Base-by-base conservation (phyloP, 53 echinoderm and acorn worm genomes). In the Mesocentrotus franciscanus region DNA sequence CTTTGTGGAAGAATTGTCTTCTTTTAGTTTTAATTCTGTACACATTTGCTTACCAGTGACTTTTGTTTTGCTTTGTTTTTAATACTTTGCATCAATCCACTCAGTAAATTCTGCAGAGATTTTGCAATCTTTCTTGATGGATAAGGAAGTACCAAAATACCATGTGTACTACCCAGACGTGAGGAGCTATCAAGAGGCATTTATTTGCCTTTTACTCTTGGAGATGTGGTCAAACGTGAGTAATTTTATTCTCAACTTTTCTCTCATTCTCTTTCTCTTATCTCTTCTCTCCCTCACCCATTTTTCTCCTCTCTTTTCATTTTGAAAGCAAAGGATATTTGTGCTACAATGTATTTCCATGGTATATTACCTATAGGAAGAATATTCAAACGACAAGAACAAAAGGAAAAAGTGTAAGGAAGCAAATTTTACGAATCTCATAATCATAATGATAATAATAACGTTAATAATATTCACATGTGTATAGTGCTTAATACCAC, bases 161-260 rank as follows among this genome's bases (percentile, higher is more conserved):
- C 29, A 13, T 1, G 29, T 27, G 3, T 57, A 13, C 15, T 87
- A 57, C 87, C 58, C 26, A n/a, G 87, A 87, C n/a, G n/a, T 87
- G 1, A 64, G 91, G 35, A 92, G 92, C 92, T 92, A 92, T 56
- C 92, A 74, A 35, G 56, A 56, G 74, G 55, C 92, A 24, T 74
- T 74, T 22, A 49, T 55, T 27, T 70, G 71, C 57, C 75, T 92
- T 42, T 68, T 92, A 34, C 55, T 92, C 20, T 7, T 92, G 2
- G 92, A 92, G 29, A 75, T 92, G 62, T 92, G 92, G 75, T 27
- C 42, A 17, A 92, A 92, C 29, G 92, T 92, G 12, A 71, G 90
- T 76, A 10, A 32, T 68, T 68, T 4, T 24, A 49, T 20, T 22
- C 66, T 17, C 66, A 20, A 22, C 22, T 66, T 66, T 6, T 20